Evolutionary conservation across 2,888 invertebrate species (phyloP), one percentile per base, ranked within the genome.

Genomic region (Sisyra nigra): DNA sequence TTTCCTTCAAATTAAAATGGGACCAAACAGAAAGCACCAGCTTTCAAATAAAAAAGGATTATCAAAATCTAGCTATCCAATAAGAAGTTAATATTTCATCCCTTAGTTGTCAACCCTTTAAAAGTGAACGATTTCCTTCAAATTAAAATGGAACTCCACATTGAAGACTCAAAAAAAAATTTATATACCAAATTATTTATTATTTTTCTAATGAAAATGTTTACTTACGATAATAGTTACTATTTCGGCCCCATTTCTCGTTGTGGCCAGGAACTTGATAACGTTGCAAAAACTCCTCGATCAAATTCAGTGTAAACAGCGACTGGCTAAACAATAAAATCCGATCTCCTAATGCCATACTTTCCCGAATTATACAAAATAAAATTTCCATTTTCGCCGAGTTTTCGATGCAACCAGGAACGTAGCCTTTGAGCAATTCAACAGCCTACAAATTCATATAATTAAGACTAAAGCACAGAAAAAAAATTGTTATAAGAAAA

Each of bases 261-360:
- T 73, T 71, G 14, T 73, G 74, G 7, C 79, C 81, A 3, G 79
- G 78, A 53, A 80, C 72, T 34, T 66, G 59, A 53, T 76, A 78
- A 55, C 73, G 74, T 55, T 83, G 82, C 48, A 97, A 69, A 60
- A 91, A 92, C 57, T 89, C 85, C 68, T 98, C 97, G 47, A 98
- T 86, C 46, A 94, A 72, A 69, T 93, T 89, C 49, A 98, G 66
- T 1, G 97, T 97, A 52, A 94, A 82, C 45, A 98, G 70, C 54
- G 93, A 94, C 62, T 97, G 96, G 54, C 94, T 94, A 61, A 98
- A 98, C 3, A 97, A 76, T 43, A 98, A 68, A 45, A 97, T 70
- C 47, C 96, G 80, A 63, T 98, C 97, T 1, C 89, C 91, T 47
- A 84, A 61, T 46, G 73, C 71, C 42, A 96, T 77, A 49, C 91